Conservation (phyloP, 2,113 vertebrate species). For the Gallinago media region DNA sequence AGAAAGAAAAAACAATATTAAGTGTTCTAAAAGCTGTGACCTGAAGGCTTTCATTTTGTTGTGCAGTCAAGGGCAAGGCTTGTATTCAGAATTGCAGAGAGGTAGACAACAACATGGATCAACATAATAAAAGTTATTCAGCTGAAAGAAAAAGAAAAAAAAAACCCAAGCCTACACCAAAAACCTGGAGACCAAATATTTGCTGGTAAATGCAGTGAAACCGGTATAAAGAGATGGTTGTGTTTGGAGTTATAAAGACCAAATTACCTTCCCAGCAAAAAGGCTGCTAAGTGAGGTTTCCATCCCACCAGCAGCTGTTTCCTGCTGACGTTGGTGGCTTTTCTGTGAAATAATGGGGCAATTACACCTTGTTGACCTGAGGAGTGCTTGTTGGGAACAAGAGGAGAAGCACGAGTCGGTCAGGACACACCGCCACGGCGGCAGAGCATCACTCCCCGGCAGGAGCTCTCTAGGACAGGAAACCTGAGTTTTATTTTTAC, state of each 20-base stretch:
- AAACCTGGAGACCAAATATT: not conserved
- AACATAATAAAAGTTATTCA: slow-evolving; percentile 28
- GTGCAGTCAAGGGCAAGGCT: slow-evolving; percentile 40
- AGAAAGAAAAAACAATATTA: slow-evolving; percentile 1
- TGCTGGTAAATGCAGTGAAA: not conserved
- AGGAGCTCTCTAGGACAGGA: not conserved
- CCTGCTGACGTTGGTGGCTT: not conserved
- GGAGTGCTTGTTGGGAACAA: not conserved
- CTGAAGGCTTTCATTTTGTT: slow-evolving; percentile 21
- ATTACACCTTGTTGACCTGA: not conserved
- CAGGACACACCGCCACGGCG: not conserved
- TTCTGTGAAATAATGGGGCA: slow-evolving; percentile 30
- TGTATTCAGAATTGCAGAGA: not conserved
- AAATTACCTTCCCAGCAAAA: slow-evolving; percentile 12
- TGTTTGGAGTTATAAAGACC: not conserved
- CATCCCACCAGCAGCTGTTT: not conserved
- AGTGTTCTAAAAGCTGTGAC: slow-evolving; percentile 63
- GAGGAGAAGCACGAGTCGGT: not conserved
- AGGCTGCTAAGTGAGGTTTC: not conserved
- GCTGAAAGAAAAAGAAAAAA: not conserved
- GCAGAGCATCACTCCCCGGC: not conserved
- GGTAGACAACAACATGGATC: not conserved
- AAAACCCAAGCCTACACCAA: not conserved
- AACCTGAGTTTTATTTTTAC: not conserved
- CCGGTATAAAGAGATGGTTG: not conserved